Evolutionary conservation across 2,113 vertebrate species (phyloP).

Genomic region (Lepisosteus osseus): DNA sequence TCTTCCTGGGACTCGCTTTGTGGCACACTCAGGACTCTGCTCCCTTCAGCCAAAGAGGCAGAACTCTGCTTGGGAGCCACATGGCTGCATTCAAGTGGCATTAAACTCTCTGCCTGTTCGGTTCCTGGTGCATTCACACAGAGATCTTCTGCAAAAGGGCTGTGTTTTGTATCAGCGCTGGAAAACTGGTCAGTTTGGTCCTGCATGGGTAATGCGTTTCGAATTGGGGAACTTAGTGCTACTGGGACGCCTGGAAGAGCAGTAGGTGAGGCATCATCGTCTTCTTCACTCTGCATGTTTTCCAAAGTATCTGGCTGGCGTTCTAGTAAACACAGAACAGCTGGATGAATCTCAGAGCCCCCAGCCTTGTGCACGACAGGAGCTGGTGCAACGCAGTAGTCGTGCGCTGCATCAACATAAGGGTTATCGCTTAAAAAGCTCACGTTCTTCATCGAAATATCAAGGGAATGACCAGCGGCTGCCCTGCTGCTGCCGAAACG

Average conservation of each 20-base stretch:
- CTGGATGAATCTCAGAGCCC: background rate
- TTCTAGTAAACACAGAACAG: background rate
- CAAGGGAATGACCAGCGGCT: constrained; percentile 5
- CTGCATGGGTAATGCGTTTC: background rate
- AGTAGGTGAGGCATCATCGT: background rate
- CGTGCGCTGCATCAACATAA: background rate
- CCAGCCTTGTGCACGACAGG: background rate
- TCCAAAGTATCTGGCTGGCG: background rate
- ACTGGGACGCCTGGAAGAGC: background rate
- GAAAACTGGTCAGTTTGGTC: background rate
- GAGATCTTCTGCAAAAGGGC: background rate
- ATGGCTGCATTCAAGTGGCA: background rate
- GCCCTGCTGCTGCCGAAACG: background rate
- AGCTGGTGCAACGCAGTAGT: background rate
- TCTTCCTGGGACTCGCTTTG: background rate
- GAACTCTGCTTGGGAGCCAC: background rate
- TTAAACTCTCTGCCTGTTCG: background rate
- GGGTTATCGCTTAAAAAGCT: background rate
- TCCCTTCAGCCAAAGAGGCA: background rate
- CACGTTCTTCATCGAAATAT: constrained; percentile 1
- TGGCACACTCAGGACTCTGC: background rate
- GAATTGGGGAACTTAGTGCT: background rate
- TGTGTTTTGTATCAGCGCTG: background rate
- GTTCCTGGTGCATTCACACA: background rate
- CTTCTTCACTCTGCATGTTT: background rate